A percentile compares a stretch with the other conserved stretches of the same genome.
Evolutionary conservation across 2,113 vertebrate species (phyloP).

Genomic region (Ranitomeya variabilis): DNA sequence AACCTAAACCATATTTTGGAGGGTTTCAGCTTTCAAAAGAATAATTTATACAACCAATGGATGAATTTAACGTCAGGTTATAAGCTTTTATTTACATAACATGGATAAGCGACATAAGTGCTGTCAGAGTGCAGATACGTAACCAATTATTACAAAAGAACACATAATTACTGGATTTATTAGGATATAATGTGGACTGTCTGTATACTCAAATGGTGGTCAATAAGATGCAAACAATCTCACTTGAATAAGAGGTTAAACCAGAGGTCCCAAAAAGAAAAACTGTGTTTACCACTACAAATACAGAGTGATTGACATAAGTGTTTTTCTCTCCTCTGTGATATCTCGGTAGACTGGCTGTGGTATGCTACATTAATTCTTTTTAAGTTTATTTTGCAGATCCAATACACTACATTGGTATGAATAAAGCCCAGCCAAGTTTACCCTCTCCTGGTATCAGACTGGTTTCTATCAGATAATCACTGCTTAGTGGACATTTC

Average conservation of each 20-base stretch:
- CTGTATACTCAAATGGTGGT: neutral
- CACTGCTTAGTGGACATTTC: slow-evolving; percentile 49
- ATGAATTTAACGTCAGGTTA: too few relatives aligned
- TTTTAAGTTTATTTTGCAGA: slow-evolving; percentile 38
- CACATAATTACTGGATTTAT: neutral
- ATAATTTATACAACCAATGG: too few relatives aligned
- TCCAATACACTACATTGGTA: slow-evolving; percentile 27
- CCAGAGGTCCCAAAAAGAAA: neutral
- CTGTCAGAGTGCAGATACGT: too few relatives aligned
- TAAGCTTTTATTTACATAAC: too few relatives aligned
- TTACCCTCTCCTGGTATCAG: slow-evolving; percentile 13
- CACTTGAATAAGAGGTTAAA: neutral
- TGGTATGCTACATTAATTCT: slow-evolving; percentile 29
- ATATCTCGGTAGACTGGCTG: slow-evolving; percentile 8
- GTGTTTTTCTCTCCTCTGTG: slow-evolving; percentile 7
- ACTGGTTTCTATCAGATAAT: slow-evolving; percentile 38
- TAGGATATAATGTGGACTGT: neutral
- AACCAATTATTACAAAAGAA: too few relatives aligned
- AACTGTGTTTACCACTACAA: neutral
- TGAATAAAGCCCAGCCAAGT: slow-evolving; percentile 25
- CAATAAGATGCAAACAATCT: neutral
- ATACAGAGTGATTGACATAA: slow-evolving; percentile 28
- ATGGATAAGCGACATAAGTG: too few relatives aligned
- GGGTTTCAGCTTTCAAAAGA: too few relatives aligned
- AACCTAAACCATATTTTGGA: too few relatives aligned